Evolutionary conservation across 2,113 vertebrate species (phyloP).

Genomic region (Isichthys henryi): DNA sequence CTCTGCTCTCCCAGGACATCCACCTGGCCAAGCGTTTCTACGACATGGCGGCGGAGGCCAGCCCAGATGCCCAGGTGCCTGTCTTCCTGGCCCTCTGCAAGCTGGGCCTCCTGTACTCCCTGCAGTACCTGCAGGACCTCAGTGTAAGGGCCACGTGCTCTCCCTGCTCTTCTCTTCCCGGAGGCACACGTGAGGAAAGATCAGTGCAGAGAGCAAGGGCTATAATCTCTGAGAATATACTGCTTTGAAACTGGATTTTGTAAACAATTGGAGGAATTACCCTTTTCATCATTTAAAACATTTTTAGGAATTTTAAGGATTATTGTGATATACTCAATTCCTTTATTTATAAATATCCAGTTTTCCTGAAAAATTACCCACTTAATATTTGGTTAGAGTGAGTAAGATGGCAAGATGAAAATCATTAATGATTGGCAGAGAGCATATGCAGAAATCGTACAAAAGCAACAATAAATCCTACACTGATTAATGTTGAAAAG

Average conservation of each 20-base stretch:
- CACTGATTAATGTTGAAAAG: not conserved
- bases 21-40: constrained; percentile 97
- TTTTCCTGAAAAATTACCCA: not conserved
- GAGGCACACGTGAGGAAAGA: not conserved
- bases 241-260: not conserved
- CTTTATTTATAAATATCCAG: too few species aligned
- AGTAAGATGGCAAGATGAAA: too few species aligned
- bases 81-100: constrained; percentile 96
- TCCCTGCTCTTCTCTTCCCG: not conserved
- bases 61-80: constrained; percentile 93
- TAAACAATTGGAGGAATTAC: not conserved
- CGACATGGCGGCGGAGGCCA: constrained; percentile 97
- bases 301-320: not conserved
- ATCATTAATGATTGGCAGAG: not conserved
- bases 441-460: not conserved
- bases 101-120: constrained; percentile 79
- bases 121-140: constrained; percentile 82
- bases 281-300: not conserved
- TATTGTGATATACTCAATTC: too few species aligned
- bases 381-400: not conserved
- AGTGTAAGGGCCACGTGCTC: constrained; percentile 70
- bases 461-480: not conserved
- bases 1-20: constrained; percentile 71
- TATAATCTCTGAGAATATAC: not conserved
- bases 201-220: not conserved